Percentiles rank a stretch among this genome's conserved stretches.
These are phyloP conservation scores for Zosterops lateralis DNA, from an alignment of 2,113 vertebrate genomes.

Conservation along the genomic window DNA sequence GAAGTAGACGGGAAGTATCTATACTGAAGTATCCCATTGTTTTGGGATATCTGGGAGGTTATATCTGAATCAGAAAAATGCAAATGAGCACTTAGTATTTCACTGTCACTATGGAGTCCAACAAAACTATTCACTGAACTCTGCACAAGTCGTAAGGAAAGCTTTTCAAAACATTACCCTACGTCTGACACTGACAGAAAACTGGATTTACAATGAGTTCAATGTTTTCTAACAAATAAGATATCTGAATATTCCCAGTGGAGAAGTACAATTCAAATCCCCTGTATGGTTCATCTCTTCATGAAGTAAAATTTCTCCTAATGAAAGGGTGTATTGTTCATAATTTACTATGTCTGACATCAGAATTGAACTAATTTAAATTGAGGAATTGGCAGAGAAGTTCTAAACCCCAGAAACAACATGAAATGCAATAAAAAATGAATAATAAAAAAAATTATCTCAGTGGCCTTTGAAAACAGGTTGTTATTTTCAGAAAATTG, in stretches of 20 bases:
- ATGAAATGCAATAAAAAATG: slow-evolving; percentile 4
- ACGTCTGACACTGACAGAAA: background rate
- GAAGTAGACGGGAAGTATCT: background rate
- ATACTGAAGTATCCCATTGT: background rate
- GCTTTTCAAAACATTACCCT: background rate
- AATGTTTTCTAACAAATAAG: slow-evolving; percentile 16
- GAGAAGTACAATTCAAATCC: background rate
- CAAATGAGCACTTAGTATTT: background rate
- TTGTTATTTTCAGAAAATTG: slow-evolving; percentile 31
- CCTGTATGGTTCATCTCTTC: slow-evolving; percentile 22
- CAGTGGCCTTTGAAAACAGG: background rate
- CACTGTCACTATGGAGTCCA: background rate
- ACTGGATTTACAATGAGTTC: background rate
- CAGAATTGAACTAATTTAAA: slow-evolving; percentile 63
- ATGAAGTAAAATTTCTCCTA: slow-evolving; percentile 38
- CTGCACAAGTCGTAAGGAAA: background rate
- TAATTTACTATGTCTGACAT: slow-evolving; percentile 66
- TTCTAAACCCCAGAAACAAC: slow-evolving; percentile 46
- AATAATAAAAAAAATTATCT: slow-evolving; percentile 12
- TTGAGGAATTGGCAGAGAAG: slow-evolving; percentile 4
- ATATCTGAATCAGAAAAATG: background rate
- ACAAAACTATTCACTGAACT: background rate
- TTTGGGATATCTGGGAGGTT: background rate
- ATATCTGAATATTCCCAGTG: background rate
- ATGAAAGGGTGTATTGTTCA: slow-evolving; percentile 51